Evolutionary conservation across 2,888 invertebrate species (phyloP).

Genomic region (Andrena camellia): DNA sequence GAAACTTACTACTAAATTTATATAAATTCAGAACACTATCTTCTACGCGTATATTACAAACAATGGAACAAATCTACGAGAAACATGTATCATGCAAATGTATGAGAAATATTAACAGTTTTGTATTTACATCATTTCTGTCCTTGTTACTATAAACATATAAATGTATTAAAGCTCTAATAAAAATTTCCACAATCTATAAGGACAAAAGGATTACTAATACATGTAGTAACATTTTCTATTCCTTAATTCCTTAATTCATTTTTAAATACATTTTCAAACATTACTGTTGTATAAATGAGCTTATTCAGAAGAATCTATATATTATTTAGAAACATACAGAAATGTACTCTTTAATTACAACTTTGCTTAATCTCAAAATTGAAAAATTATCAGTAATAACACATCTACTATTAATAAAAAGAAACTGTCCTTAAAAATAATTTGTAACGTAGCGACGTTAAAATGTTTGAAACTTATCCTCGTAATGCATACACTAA

Average conservation of each 20-base stretch:
- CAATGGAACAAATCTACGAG: background rate
- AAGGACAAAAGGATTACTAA: background rate
- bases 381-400: background rate
- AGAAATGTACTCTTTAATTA: background rate
- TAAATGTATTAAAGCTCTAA: slow-evolving; percentile 9
- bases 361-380: background rate
- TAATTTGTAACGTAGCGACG: no score
- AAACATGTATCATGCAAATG: slow-evolving; percentile 17
- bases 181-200: background rate
- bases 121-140: slow-evolving; percentile 1
- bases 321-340: background rate
- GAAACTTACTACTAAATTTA: background rate
- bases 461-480: no score
- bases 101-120: background rate
- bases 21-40: background rate
- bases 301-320: background rate
- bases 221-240: background rate
- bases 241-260: background rate
- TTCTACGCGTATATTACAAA: background rate
- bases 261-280: background rate
- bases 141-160: background rate
- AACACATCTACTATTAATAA: no score
- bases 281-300: background rate
- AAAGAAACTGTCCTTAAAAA: no score
- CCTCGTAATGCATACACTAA: no score